Evolutionary conservation across 2,113 vertebrate species (phyloP).

Genomic region (Athene noctua): DNA sequence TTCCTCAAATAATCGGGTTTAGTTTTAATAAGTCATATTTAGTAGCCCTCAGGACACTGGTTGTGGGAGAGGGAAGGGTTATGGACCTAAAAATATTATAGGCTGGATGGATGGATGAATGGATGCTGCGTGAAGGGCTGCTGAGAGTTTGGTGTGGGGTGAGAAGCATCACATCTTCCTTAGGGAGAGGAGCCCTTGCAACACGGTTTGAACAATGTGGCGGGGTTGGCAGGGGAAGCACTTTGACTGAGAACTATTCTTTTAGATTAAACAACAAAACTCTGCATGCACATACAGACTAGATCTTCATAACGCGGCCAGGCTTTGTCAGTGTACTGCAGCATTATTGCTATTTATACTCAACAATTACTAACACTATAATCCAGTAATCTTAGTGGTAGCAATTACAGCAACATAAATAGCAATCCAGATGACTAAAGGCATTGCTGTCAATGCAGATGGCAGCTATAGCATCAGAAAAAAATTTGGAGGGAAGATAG

Average conservation of each 20-base stretch:
- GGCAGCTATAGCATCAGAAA: slow-evolving; percentile 58
- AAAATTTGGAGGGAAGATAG: slow-evolving; percentile 1
- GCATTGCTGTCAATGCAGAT: slow-evolving; percentile 45
- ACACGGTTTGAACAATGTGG: neutral
- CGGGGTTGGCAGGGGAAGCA: neutral
- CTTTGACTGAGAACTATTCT: slow-evolving; percentile 16
- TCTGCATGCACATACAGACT: slow-evolving; percentile 49
- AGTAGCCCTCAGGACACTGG: neutral
- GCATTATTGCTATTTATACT: slow-evolving; percentile 71
- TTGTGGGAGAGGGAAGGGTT: neutral
- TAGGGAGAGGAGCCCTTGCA: neutral
- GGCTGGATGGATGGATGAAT: neutral
- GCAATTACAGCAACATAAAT: slow-evolving; percentile 72
- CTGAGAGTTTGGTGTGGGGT: neutral
- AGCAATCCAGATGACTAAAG: slow-evolving; percentile 63
- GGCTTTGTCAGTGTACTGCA: slow-evolving; percentile 60
- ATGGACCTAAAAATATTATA: neutral
- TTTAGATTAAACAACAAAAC: slow-evolving; percentile 50
- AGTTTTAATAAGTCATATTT: neutral
- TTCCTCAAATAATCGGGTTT: neutral
- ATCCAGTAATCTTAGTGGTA: slow-evolving; percentile 65
- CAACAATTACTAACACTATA: slow-evolving; percentile 67
- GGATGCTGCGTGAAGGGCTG: neutral
- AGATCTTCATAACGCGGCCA: neutral
- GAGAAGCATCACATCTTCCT: neutral